These are phyloP conservation scores for Thalassoma bifasciatum DNA, from an alignment of 2,113 vertebrate genomes.

Conservation along the genomic window DNA sequence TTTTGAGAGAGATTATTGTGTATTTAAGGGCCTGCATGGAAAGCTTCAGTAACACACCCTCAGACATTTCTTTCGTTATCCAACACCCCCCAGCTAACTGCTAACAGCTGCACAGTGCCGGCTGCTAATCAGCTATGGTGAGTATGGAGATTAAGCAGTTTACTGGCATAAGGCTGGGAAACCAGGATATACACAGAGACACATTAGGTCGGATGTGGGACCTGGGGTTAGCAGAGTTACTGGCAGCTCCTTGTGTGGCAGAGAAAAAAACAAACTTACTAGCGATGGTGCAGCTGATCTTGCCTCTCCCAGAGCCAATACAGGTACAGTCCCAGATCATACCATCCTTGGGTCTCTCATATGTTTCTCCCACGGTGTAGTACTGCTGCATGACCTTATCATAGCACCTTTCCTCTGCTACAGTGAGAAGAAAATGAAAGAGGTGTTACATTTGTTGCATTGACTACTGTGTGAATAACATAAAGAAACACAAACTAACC, in stretches of 20 bases:
- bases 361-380: conserved; percentile 93
- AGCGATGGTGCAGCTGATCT: conserved; percentile 83
- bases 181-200: conserved; percentile 6
- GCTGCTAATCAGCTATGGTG: conserved; percentile 47
- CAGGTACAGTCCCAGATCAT: conserved; percentile 99
- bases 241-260: neutral
- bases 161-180: conserved; percentile 39
- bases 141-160: conserved; percentile 42
- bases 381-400: conserved; percentile 91
- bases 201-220: conserved; percentile 31
- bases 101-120: conserved; percentile 48
- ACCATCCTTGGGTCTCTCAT: conserved; percentile 93
- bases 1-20: neutral
- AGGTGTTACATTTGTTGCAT: neutral
- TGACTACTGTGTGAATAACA: neutral
- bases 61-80: conserved; percentile 46
- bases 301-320: conserved; percentile 90
- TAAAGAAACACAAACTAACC: conserved; percentile 80
- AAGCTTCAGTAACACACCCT: conserved; percentile 16
- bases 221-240: conserved; percentile 29
- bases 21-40: neutral
- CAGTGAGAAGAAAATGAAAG: conserved; percentile 6
- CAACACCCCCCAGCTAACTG: conserved; percentile 45
- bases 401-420: conserved; percentile 92
- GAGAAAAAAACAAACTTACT: conserved; percentile 59